phyloP scores from a whole-genome alignment of 2,888 invertebrate species.

The Calliscelio sp. region DNA sequence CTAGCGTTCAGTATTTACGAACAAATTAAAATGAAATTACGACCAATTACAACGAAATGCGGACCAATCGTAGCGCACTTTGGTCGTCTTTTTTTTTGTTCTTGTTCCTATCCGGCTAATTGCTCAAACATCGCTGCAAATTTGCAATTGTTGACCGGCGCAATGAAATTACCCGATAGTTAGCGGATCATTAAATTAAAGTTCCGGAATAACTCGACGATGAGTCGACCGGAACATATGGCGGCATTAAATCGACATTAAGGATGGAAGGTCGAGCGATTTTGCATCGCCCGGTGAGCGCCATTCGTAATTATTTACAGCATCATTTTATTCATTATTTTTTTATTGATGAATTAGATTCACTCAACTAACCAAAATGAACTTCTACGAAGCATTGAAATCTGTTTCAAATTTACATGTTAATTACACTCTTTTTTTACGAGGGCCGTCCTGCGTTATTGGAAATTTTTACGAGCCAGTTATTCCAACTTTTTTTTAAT shows the following conservation, averaged over 20 bases:
- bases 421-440: no score
- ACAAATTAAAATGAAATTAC: conserved; percentile 50
- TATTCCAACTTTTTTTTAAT: no score
- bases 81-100: background rate
- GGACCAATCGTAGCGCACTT: conserved; percentile 17
- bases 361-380: no score
- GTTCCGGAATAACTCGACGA: conserved; percentile 47
- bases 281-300: conserved; percentile 38
- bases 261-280: conserved; percentile 2
- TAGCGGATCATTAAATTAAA: conserved; percentile 57
- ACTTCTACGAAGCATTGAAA: no score
- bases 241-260: conserved; percentile 59
- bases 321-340: no score
- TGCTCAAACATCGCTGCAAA: background rate
- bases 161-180: conserved; percentile 45
- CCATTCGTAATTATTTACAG: conserved; percentile 49
- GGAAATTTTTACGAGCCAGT: no score
- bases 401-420: no score
- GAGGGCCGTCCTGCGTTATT: no score
- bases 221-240: conserved; percentile 50
- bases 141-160: conserved; percentile 4
- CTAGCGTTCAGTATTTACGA: conserved; percentile 20
- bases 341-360: no score
- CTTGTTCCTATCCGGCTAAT: conserved; percentile 1
- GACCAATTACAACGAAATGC: conserved; percentile 31